Evolutionary conservation across 64 coral and sea anemone species (phyloP), one percentile per base, ranked within the genome.

Genomic region (Montipora sp.): DNA sequence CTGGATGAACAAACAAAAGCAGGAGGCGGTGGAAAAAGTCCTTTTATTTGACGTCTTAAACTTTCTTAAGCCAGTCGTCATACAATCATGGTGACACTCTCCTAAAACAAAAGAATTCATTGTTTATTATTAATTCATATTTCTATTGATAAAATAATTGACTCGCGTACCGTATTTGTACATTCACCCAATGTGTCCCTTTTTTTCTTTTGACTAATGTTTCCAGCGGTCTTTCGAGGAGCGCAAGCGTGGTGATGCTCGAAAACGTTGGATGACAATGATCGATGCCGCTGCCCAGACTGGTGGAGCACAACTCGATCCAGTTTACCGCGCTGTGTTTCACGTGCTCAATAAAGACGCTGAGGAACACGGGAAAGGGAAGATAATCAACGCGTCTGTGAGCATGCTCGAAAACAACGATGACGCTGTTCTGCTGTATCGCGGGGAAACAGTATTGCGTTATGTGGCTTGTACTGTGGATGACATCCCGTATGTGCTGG

Each of bases 261-360:
- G 96, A 51, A 98, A 98, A 75, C 78, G 83, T 59, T 98, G 96
- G 96, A 80, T 98, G 36, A 94, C 80, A 49, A 94, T 91, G 65
- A 95, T 98, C 74, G 96, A 98, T 71, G 93, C 89, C n/a, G 93
- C 96, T 59, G 96, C 96, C 21, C 96, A 98, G 80, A 95, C 96
- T 15, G 92, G 96, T 23, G 96, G 93, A 18, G 96, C 96, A 47
- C 93, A 95, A 15, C 81, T 98, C 24, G 96, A 98, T 77, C 96
- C 96, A 90, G 96, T 98, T 90, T 98, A 98, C 86, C 89, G 87
- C 53, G 93, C 96, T 46, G 90, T 95, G 24, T 98, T 92, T 48
- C 96, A 98, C 36, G 93, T 98, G 6, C 81, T 98, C 19, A 85
- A 91, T 21, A 98, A 98, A 89, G 96, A 98, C 68, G 93, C 96